phyloP scores from a whole-genome alignment of 2,888 invertebrate species.

The Hyposoter dolosus region DNA sequence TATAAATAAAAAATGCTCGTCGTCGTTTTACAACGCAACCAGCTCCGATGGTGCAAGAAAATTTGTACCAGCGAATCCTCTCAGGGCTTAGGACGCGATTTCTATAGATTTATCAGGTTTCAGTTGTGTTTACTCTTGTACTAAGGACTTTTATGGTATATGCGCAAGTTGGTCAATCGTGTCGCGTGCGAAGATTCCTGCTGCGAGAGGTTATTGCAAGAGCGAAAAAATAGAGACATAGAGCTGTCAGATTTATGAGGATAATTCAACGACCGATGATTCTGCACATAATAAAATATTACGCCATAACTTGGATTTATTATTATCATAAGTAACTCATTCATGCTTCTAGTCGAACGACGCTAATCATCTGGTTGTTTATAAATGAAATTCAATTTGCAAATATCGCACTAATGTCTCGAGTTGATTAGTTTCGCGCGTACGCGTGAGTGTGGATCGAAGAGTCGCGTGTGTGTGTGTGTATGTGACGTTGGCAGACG shows the following conservation, averaged over 20 bases:
- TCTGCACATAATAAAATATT: neutral
- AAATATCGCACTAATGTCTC: neutral
- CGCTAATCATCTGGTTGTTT: slow-evolving; percentile 14
- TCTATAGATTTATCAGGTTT: slow-evolving; percentile 10
- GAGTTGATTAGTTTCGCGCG: neutral
- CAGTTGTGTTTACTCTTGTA: neutral
- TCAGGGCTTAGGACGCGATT: neutral
- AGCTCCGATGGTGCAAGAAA: neutral
- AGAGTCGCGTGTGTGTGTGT: neutral
- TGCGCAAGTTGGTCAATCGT: slow-evolving; percentile 10
- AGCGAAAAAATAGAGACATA: slow-evolving; percentile 8
- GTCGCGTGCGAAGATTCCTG: slow-evolving; percentile 23
- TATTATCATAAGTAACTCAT: slow-evolving; percentile 5
- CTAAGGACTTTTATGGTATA: neutral
- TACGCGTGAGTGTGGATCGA: neutral
- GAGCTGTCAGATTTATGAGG: slow-evolving; percentile 25
- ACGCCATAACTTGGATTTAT: neutral
- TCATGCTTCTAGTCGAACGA: neutral
- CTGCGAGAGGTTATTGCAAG: neutral
- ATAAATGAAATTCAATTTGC: slow-evolving; percentile 21
- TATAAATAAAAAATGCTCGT: neutral
- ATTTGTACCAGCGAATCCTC: neutral
- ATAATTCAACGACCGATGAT: slow-evolving; percentile 9
- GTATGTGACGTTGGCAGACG: neutral
- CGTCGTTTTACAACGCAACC: neutral